Base-by-base conservation (phyloP, 2,797 vertebrate genomes). In the Bufotes viridis region DNA sequence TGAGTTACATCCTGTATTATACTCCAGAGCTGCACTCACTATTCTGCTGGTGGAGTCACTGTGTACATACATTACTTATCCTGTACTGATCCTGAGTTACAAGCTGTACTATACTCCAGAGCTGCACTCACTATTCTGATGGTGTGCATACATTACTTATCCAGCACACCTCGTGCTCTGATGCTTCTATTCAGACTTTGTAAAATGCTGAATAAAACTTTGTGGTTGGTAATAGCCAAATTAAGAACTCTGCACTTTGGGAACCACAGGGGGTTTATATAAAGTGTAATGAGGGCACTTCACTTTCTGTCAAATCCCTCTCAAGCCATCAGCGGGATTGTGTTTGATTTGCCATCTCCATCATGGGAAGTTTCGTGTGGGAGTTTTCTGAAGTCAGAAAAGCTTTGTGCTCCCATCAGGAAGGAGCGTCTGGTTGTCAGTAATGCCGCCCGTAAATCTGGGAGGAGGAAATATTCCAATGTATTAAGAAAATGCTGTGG, bases 401-500 rank as follows among this genome's bases (percentile, higher is more conserved):
- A 8, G 76, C 53, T 78, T 78, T 78, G 75, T 57, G 49, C 51
- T 13, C 17, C 51, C n/a, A 55, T 78, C 76, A 78, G 11, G 76
- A 26, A 58, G 9, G 76, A 57, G 22, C 24, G 26, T 8, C 22
- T 34, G 78, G 55, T 11, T 79, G 78, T 60, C 78, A 79, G 8
- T 24, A 24, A 17, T 26, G 5, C 24, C 13, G 53, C 76, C 51
- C 0, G 22, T 12, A 26, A 79, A 79, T 58, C 55, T 18, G 24
- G 24, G 24, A 24, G 78, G 13, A 58, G 11, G 22, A 79, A 26
- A 5, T 58, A 18, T 29, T 18, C 55, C 78, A 60, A 29, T 79
- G 29, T 58, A 55, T 79, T 29, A 79, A 58, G 53, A 79, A n/a
- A 75, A 75, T 53, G 3, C 72, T n/a, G 22, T 2, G 20, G 72